Evolutionary conservation across 2,888 invertebrate species (phyloP), one percentile per base, ranked within the genome.

Genomic region (Pristionchus mayeri): DNA sequence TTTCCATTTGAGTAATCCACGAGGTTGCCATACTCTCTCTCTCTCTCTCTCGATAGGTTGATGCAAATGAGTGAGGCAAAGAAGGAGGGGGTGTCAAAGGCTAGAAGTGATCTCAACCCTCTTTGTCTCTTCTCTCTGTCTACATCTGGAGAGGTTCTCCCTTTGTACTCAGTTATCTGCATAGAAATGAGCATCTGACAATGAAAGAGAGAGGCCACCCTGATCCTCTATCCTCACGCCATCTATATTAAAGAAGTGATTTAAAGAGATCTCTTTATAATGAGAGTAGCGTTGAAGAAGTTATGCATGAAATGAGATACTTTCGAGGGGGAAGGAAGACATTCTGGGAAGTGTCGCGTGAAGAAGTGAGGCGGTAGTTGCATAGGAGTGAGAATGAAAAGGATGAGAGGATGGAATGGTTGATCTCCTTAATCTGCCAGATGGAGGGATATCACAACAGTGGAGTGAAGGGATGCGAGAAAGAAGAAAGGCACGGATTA

Each of bases 61-160:
- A 78, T 78, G 76, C 18, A 50, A 78, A 78, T 78, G 76, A 27
- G 30, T 30, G 76, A 27, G 76, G 76, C 50, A 78, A 78, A 78
- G 50, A 50, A 37, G 57, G 24, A 30, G 18, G 40, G 37, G 44
- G 40, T 71, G 71, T 78, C 76, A 78, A 78, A 78, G 76, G 75
- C n/a, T n/a, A 57, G 21, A 24, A 63, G 27, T 3, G 50, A 48
- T 30, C 21, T 76, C 76, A 7, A 13, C 24, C n/a, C 6, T 27
- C 76, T 78, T 78, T 50, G 76, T 78, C 76, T 78, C 76, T 48
- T 78, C 50, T 21, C 48, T 30, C n/a, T 24, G 18, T 50, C 50
- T 50, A 78, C 76, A 78, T 34, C 48, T 78, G 50, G 48, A 52
- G 50, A 50, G 50, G 30, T 27, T 50, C 40, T 78, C 76, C 24